phyloP scores from a whole-genome alignment of 2,888 invertebrate species.

The Gryllus longicercus region DNA sequence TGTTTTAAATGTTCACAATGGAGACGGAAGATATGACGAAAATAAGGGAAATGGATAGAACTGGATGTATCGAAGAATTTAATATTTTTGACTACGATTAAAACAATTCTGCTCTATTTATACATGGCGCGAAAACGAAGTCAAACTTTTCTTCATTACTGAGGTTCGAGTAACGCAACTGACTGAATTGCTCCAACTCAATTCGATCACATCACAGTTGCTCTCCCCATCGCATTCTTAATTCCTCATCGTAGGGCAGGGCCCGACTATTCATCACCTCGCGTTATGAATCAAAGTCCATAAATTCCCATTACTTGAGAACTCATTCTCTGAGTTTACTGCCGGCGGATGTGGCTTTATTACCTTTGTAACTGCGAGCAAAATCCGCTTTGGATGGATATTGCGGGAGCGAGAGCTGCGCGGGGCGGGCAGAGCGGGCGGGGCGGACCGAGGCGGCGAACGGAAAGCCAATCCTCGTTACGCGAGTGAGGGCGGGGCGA shows the following conservation, averaged over 20 bases:
- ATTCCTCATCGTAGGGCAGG: not conserved
- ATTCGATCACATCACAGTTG: no score
- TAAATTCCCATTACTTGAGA: not conserved
- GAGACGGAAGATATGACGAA: no score
- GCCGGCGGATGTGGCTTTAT: constrained; percentile 17
- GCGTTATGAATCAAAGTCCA: constrained; percentile 17
- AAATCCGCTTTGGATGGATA: not conserved
- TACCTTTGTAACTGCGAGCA: constrained; percentile 5
- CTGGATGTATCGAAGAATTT: no score
- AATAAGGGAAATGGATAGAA: no score
- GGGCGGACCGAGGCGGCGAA: not conserved
- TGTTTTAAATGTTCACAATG: no score
- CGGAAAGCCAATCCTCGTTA: not conserved
- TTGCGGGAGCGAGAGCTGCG: not conserved
- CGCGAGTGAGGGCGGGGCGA: not conserved
- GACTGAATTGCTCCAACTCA: no score
- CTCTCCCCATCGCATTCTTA: no score
- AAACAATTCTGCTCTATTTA: no score
- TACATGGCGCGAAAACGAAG: no score
- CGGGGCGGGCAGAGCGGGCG: not conserved
- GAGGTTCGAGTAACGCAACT: no score
- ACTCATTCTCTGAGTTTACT: not conserved
- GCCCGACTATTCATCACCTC: not conserved
- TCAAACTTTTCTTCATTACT: no score
- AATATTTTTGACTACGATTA: no score